phyloP scores from a whole-genome alignment of 2,888 invertebrate genomes.

The Cheilosia variabilis region DNA sequence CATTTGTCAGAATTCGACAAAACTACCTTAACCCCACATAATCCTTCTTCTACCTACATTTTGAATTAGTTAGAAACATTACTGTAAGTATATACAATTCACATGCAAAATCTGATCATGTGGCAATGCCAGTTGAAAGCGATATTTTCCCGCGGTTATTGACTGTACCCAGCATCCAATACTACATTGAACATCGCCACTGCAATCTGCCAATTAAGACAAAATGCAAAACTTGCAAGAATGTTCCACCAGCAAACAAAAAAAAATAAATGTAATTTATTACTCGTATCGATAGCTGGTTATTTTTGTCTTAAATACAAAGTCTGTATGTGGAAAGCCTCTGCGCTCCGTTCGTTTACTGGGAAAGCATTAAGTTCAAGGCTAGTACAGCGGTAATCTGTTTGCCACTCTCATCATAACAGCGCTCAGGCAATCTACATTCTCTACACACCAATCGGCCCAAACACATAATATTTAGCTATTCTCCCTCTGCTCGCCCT shows the following conservation, averaged over 20 bases:
- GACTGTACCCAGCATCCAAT: constrained; percentile 3
- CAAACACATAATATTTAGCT: constrained; percentile 51
- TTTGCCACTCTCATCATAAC: constrained; percentile 44
- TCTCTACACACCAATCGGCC: constrained; percentile 34
- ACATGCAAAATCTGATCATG: background rate
- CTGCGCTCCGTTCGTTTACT: constrained; percentile 46
- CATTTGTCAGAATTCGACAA: too few relatives aligned
- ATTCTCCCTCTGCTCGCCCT: constrained; percentile 13
- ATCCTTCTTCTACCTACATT: too few relatives aligned
- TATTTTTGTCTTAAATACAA: constrained; percentile 22
- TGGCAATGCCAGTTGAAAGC: too few relatives aligned
- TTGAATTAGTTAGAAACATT: too few relatives aligned
- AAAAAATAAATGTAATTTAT: background rate
- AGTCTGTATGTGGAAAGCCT: constrained; percentile 19
- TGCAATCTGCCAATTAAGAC: constrained; percentile 2
- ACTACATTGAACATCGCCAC: background rate
- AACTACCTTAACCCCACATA: too few relatives aligned
- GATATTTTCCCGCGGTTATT: too few relatives aligned
- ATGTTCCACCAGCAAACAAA: background rate
- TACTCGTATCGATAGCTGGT: constrained; percentile 24
- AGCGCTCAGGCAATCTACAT: constrained; percentile 42
- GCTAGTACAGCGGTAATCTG: constrained; percentile 58
- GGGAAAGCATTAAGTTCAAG: constrained; percentile 67
- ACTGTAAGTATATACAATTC: too few relatives aligned
- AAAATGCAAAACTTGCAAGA: constrained; percentile 19